phyloP scores from a whole-genome alignment of 2,888 invertebrate genomes.

The Neoaliturus tenellus region DNA sequence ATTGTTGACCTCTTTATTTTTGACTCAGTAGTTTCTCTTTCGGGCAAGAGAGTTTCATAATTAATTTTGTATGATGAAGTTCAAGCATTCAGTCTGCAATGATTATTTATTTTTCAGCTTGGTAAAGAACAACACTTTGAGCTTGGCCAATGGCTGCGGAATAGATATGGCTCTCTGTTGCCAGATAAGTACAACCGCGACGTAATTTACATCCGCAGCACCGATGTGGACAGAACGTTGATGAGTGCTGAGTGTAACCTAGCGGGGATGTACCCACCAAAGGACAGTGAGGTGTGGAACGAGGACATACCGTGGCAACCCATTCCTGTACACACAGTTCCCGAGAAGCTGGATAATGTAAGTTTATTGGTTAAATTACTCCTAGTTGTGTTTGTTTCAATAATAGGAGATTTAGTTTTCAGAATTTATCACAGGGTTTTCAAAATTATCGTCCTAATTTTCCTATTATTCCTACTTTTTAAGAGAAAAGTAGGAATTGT shows the following conservation, averaged over 20 bases:
- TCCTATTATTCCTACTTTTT: too few relatives aligned
- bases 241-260: constrained; percentile 83
- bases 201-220: constrained; percentile 81
- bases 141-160: constrained; percentile 79
- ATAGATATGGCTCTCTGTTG: constrained; percentile 79
- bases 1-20: too few relatives aligned
- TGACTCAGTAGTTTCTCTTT: too few relatives aligned
- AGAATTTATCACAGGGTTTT: too few relatives aligned
- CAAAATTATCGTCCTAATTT: too few relatives aligned
- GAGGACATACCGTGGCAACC: constrained; percentile 84
- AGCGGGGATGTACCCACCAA: constrained; percentile 84
- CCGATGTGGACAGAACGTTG: constrained; percentile 84
- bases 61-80: too few relatives aligned
- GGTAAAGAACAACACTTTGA: constrained; percentile 80
- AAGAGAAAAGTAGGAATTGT: too few relatives aligned
- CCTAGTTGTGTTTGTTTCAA: not conserved
- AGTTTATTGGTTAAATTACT: constrained; percentile 59
- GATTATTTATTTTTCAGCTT: constrained; percentile 73
- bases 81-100: too few relatives aligned
- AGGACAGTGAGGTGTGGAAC: constrained; percentile 76
- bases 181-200: constrained; percentile 77
- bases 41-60: too few relatives aligned
- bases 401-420: too few relatives aligned
- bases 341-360: constrained; percentile 79
- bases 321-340: constrained; percentile 83